phyloP scores from a whole-genome alignment of 2,113 vertebrate species.

The Heterochromis multidens region DNA sequence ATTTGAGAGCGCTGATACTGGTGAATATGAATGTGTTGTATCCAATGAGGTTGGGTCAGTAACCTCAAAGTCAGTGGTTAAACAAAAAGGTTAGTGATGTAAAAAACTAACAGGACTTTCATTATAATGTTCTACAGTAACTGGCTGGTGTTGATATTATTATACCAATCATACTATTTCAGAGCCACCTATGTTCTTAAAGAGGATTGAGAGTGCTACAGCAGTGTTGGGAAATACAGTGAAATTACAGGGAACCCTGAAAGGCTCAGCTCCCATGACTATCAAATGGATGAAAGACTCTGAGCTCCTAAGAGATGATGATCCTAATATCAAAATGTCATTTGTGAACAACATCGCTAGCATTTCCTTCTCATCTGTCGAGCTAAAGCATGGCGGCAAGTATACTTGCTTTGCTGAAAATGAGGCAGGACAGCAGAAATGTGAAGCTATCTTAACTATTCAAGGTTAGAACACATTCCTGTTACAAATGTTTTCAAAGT shows the following conservation, averaged over 20 bases:
- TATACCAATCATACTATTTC: slow-evolving; percentile 17
- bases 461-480: slow-evolving; percentile 84
- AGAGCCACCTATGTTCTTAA: slow-evolving; percentile 93
- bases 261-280: slow-evolving; percentile 88
- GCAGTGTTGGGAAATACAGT: slow-evolving; percentile 84
- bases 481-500: background rate
- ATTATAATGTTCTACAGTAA: too few species aligned
- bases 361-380: slow-evolving; percentile 81
- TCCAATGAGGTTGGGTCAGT: slow-evolving; percentile 90
- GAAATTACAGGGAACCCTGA: slow-evolving; percentile 84
- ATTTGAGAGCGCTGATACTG: slow-evolving; percentile 88
- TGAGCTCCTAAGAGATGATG: slow-evolving; percentile 86
- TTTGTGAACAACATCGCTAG: slow-evolving; percentile 83
- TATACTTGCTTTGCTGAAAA: slow-evolving; percentile 92
- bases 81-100: slow-evolving; percentile 88
- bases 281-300: slow-evolving; percentile 92
- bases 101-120: background rate
- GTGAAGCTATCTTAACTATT: slow-evolving; percentile 85
- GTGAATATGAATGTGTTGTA: slow-evolving; percentile 88
- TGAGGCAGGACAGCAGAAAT: slow-evolving; percentile 91
- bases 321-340: slow-evolving; percentile 81
- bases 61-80: slow-evolving; percentile 79
- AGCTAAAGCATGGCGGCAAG: slow-evolving; percentile 82
- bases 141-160: background rate
- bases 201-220: slow-evolving; percentile 87